Evolutionary conservation across 2,113 vertebrate genomes (phyloP).

Genomic region (Halichoeres trimaculatus): DNA sequence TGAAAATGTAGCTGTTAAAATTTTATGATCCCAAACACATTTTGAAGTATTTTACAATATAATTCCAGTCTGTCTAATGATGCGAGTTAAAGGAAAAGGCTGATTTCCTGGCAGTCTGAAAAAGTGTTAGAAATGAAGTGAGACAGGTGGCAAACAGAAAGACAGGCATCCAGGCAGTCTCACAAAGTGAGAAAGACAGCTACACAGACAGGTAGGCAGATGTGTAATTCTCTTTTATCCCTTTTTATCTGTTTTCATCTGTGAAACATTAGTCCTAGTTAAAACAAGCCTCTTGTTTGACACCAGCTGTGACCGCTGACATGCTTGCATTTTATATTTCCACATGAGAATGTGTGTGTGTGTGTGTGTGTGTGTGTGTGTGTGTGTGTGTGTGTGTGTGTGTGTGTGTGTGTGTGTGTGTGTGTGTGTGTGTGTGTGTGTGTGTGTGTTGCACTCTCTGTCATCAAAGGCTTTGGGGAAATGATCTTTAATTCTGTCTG

Average conservation of each 20-base stretch:
- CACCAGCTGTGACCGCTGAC: constrained; percentile 57
- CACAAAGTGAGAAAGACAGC: background rate
- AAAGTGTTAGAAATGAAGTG: background rate
- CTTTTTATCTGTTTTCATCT: constrained; percentile 53
- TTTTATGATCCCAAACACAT: background rate
- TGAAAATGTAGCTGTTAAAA: background rate
- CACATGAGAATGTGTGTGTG: constrained; percentile 35
- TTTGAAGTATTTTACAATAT: background rate
- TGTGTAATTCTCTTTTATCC: constrained; percentile 40
- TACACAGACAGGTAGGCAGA: constrained; percentile 14
- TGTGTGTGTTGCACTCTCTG: constrained; percentile 54
- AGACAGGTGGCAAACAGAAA: constrained; percentile 3
- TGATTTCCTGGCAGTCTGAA: background rate
- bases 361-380: constrained; percentile 39
- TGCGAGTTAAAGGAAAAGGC: background rate
- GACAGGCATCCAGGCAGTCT: constrained; percentile 2
- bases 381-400: constrained; percentile 41
- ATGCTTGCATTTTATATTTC: constrained; percentile 58
- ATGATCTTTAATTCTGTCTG: constrained; percentile 74
- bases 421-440: constrained; percentile 32
- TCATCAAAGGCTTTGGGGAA: constrained; percentile 76
- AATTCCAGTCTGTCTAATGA: background rate
- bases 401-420: constrained; percentile 27
- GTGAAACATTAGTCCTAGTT: constrained; percentile 57
- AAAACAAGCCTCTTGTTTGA: constrained; percentile 50